Evolutionary conservation across 1,140 invertebrate genomes (phyloP), one percentile per base, ranked within the genome.

Genomic region (Nymphalis io): DNA sequence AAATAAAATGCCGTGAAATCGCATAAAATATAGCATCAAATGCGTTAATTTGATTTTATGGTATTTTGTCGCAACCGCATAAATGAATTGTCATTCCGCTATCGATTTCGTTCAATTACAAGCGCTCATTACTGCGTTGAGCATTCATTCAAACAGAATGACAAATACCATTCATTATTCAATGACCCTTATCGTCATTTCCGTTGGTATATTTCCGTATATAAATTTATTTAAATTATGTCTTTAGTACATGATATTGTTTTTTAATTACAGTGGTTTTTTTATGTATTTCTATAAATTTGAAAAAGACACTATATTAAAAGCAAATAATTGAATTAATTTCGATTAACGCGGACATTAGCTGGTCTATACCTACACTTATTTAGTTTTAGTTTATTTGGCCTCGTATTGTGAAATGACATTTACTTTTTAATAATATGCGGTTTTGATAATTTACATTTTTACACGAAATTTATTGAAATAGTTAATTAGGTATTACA

Each of bases 1-100:
- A 51, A 51, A 11, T 51, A 51, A 51, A 20, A 20, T 3, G 16
- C 46, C 46, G 46, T 51, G 46, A 51, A 51, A 46, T 20, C 18
- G 18, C 46, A 20, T 18, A 13, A 20, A 51, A 16, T 16, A 16
- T 16, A 16, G 3, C 44, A 1, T 16, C n/a, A 16, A 46, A 51
- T 51, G 46, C 20, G 46, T 51, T 51, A 51, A 51, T 51, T 51
- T 51, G 46, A 51, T 51, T 63, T 63, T 51, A 39, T 63, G 60
- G 60, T 15, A 27, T 38, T 63, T 38, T 53, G 44, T 51, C 60
- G 60, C 46, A n/a, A 51, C 23, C 42, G 60, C 60, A 15, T 20
- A 13, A 4, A 44, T 60, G 38, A 39, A 48, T 39, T 13, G 8
- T 18, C 40, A 61, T 48, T 48, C 42, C 16, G 46, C n/a, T 46